phyloP scores from a whole-genome alignment of 2,113 vertebrate genomes.

The Alligator mississippiensis region DNA sequence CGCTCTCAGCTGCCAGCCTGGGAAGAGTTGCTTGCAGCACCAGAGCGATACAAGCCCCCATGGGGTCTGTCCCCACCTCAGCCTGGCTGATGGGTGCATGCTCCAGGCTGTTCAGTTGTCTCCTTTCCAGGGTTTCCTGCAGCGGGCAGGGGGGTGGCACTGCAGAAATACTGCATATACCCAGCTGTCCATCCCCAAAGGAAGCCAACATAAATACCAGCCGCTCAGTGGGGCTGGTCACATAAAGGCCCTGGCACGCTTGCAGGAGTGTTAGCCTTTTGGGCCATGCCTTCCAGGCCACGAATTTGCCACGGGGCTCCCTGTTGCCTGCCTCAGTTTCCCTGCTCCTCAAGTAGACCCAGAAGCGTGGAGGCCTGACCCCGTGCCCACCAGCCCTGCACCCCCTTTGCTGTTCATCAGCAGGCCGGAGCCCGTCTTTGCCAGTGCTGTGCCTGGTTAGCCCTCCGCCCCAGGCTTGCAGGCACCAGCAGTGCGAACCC shows the following conservation, averaged over 20 bases:
- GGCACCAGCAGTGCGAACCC: too few relatives aligned
- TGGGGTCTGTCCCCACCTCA: too few relatives aligned
- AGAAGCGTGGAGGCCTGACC: fast-evolving
- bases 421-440: too few relatives aligned
- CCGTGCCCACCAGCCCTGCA: not conserved
- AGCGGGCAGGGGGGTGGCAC: not conserved
- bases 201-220: too few relatives aligned
- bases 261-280: fast-evolving
- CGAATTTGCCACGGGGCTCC: fast-evolving
- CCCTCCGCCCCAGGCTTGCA: too few relatives aligned
- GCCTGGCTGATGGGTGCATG: too few relatives aligned
- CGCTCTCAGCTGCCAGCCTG: too few relatives aligned
- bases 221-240: not conserved
- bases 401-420: not conserved
- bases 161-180: not conserved
- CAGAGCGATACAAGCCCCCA: too few relatives aligned
- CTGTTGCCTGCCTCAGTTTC: not conserved
- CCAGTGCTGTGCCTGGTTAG: too few relatives aligned
- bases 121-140: too few relatives aligned
- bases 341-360: not conserved
- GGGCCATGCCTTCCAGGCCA: not conserved
- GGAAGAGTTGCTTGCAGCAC: too few relatives aligned
- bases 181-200: not conserved
- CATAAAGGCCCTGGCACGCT: not conserved
- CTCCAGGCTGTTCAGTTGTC: too few relatives aligned